Conservation (phyloP, 1,140 invertebrate species). For the Periplaneta americana region DNA sequence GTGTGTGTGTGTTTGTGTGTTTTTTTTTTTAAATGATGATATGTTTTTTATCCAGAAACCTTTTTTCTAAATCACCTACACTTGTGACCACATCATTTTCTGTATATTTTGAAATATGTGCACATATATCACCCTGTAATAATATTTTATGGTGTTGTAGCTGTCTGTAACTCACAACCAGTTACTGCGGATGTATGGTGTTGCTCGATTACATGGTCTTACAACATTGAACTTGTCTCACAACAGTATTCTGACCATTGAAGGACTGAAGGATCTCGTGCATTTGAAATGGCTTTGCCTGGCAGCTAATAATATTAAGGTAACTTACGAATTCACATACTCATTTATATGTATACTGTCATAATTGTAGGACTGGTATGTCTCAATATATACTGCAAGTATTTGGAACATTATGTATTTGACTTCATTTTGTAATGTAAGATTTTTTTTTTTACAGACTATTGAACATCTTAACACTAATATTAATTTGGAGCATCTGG, state of each 20-base stretch:
- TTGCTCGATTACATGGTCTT: conserved; percentile 70
- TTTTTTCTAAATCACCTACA: no score
- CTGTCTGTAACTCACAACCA: conserved; percentile 79
- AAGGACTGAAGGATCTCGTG: conserved; percentile 78
- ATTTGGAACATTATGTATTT: no score
- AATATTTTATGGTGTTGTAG: conserved; percentile 45
- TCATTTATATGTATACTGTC: background rate
- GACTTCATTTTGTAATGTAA: no score
- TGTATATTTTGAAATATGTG: background rate
- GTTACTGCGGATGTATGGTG: conserved; percentile 79
- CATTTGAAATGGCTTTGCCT: conserved; percentile 72
- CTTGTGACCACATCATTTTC: no score
- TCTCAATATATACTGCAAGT: background rate
- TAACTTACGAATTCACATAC: conserved; percentile 23
- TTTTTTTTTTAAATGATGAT: no score
- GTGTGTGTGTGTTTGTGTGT: conserved; percentile 3
- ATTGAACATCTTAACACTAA: conserved; percentile 83
- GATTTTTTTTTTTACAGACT: conserved; percentile 50
- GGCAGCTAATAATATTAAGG: conserved; percentile 67
- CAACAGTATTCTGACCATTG: conserved; percentile 83
- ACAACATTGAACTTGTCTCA: conserved; percentile 77
- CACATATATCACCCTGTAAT: conserved; percentile 1
- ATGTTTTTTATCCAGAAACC: no score
- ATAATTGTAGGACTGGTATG: background rate
- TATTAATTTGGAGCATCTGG: conserved; percentile 70